Percentiles rank a stretch among this genome's conserved stretches.
Evolutionary conservation across 2,113 vertebrate genomes (phyloP).

Genomic region (Chamaea fasciata): DNA sequence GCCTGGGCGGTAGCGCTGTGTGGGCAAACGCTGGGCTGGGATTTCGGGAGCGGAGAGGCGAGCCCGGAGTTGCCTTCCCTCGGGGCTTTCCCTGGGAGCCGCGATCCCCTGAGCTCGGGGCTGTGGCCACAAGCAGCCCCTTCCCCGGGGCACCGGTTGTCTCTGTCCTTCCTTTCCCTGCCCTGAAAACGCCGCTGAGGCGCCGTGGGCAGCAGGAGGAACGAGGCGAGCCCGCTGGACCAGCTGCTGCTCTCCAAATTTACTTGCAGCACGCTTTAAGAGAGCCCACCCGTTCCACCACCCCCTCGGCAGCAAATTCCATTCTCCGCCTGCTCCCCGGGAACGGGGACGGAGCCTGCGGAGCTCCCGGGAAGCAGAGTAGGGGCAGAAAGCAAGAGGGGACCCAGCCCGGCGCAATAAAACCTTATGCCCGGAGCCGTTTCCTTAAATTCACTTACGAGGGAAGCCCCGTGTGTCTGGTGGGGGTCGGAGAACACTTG

Average conservation of each 20-base stretch:
- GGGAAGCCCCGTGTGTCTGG: background rate
- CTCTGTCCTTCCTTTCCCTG: background rate
- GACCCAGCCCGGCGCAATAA: background rate
- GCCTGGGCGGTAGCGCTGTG: rapidly evolving
- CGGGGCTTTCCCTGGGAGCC: background rate
- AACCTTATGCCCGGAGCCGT: background rate
- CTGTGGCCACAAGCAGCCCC: background rate
- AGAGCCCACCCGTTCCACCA: rapidly evolving
- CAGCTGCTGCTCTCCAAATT: background rate
- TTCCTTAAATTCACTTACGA: background rate
- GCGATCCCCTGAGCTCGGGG: background rate
- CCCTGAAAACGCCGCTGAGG: background rate
- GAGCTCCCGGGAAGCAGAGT: background rate
- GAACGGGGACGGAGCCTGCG: background rate
- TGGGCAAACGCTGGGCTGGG: background rate
- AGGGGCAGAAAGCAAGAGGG: background rate
- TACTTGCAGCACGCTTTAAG: background rate
- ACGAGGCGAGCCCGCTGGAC: background rate
- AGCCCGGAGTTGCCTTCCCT: background rate
- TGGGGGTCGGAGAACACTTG: background rate
- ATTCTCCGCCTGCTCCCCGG: background rate
- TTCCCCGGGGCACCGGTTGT: background rate
- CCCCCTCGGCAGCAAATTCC: background rate
- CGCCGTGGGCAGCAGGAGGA: rapidly evolving
- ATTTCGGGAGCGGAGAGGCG: background rate